These are phyloP conservation scores for Amazona guildingii DNA, from an alignment of 2,113 vertebrate genomes.

Conservation along the genomic window DNA sequence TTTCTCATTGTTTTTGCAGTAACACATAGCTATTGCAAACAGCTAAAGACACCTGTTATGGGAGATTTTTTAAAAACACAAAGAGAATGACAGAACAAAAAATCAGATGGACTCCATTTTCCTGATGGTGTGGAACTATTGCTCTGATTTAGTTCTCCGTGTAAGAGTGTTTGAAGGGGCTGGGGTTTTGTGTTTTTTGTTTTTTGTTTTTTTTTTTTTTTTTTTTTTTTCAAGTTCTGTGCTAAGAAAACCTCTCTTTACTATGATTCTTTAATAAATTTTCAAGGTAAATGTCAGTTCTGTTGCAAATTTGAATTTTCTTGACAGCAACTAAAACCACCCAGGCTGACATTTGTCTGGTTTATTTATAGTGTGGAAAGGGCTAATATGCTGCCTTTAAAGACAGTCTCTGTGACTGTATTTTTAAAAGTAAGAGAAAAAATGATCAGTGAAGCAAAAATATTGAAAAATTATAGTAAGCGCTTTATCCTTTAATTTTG, in stretches of 20 bases:
- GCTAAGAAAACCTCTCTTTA: neutral
- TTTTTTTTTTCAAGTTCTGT: neutral
- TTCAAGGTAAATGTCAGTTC: neutral
- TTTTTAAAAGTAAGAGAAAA: neutral
- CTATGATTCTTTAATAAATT: neutral
- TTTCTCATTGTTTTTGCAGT: neutral
- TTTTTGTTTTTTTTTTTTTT: neutral
- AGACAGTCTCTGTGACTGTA: neutral
- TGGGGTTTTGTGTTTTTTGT: too few species aligned
- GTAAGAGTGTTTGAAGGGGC: neutral
- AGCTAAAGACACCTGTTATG: neutral
- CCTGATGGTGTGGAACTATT: neutral
- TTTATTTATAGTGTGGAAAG: neutral
- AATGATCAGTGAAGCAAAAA: slow-evolving; percentile 41
- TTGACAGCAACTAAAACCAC: neutral
- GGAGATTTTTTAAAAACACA: neutral
- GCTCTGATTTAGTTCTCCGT: neutral
- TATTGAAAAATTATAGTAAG: slow-evolving; percentile 20
- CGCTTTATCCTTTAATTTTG: slow-evolving; percentile 66
- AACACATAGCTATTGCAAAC: neutral
- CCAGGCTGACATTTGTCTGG: neutral
- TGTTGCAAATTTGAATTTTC: neutral
- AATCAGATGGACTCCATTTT: neutral
- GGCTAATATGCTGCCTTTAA: neutral
- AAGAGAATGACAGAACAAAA: neutral